Base-by-base conservation (phyloP, 2,888 invertebrate species). In the Mythimna albipuncta region DNA sequence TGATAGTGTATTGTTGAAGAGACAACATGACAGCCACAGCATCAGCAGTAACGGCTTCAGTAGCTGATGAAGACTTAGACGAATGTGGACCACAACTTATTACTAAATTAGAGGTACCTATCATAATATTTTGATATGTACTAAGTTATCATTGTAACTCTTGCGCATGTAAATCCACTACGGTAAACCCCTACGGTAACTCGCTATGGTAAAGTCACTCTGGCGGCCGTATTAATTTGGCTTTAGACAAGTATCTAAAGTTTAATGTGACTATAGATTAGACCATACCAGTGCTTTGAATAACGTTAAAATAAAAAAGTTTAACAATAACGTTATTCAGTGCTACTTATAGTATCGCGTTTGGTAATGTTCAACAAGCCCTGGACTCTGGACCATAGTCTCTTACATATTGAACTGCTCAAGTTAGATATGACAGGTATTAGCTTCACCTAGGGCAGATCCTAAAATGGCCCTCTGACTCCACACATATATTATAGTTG, bases 51-150 rank as follows among this genome's bases (percentile, higher is more conserved):
- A 97, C 97, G 58, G 95, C 94, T 62, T 90, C 96, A 54, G 88
- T 85, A 59, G 73, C 69, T 50, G 93, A 91, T 50, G 97, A 97
- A 85, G 97, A 97, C 63, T 95, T 96, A 16, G 98, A 98, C 67
- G 97, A 97, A 82, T 97, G 96, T 91, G 98, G 98, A 54, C 98
- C 98, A 54, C 97, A 98, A 89, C 96, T 97, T 62, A 96, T 98
- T 50, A 94, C 93, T 19, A 98, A 97, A 93, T 93, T 98, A 75
- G 98, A 98, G 97, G 98, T 98, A 93, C 7, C 11, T 32, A 41
- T 52, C 26, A 13, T 35, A 47, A 44, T 50, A 41, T 19, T 35
- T 75, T 50, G 32, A 2, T 41, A 41, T 19, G 50, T 11, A 52
- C 21, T 64, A 6, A 0, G 13, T 32, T 35, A 1, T 19, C 26